A percentile compares a stretch with the other conserved stretches of the same genome.
phyloP scores from a whole-genome alignment of 92 coral and sea anemone genomes.

The Heteractis magnifica region DNA sequence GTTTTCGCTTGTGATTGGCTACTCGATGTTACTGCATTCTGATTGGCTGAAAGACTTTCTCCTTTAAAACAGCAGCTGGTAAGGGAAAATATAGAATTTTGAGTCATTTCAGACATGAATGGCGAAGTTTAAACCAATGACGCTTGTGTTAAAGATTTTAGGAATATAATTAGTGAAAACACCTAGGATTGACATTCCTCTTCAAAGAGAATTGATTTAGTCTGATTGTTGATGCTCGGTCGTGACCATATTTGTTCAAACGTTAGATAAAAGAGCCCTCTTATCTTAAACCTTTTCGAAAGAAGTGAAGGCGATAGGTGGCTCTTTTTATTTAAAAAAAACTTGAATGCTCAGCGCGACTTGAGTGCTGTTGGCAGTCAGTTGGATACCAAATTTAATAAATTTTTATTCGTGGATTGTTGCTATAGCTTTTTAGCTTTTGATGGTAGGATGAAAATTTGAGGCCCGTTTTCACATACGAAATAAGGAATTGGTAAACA shows the following conservation, averaged over 20 bases:
- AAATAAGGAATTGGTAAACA: not conserved
- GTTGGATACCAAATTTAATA: not conserved
- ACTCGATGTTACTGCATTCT: not conserved
- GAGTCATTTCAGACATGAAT: not conserved
- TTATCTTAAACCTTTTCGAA: not conserved
- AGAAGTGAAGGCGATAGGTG: not conserved
- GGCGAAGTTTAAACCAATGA: too few species aligned
- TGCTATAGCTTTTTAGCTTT: too few species aligned
- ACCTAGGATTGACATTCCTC: not conserved
- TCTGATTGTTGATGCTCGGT: not conserved
- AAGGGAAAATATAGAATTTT: not conserved
- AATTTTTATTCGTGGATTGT: too few species aligned
- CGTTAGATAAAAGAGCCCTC: not conserved
- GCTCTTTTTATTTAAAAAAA: not conserved
- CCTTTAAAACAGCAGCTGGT: not conserved
- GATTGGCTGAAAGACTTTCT: slow-evolving; percentile 8
- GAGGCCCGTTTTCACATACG: not conserved
- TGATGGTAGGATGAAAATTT: not conserved
- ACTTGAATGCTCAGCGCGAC: not conserved
- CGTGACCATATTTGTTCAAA: not conserved
- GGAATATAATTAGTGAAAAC: not conserved
- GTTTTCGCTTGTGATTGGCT: slow-evolving; percentile 10
- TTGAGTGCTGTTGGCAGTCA: not conserved
- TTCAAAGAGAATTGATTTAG: not conserved
- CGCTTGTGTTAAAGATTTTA: too few species aligned